Evolutionary conservation across 92 coral and sea anemone genomes (phyloP).

Genomic region (Nematostella vectensis): DNA sequence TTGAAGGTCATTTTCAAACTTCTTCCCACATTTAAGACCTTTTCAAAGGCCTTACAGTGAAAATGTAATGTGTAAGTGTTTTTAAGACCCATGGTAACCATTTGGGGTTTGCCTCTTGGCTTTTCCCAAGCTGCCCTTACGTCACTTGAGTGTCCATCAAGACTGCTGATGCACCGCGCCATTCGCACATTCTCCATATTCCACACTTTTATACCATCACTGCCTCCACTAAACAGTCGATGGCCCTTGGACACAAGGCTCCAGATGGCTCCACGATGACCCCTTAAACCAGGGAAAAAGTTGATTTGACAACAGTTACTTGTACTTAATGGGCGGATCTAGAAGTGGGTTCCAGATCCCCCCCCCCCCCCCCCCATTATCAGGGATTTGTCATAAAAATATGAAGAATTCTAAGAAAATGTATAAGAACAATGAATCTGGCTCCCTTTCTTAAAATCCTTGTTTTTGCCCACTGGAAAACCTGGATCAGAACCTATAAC

Average conservation of each 20-base stretch:
- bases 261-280: constrained; percentile 83
- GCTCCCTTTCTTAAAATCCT: too few species aligned
- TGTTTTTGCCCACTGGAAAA: too few species aligned
- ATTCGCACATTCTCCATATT: constrained; percentile 93
- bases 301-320: background rate
- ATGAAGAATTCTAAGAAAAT: too few species aligned
- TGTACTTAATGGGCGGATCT: background rate
- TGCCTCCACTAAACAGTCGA: constrained; percentile 90
- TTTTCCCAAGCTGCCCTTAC: constrained; percentile 29
- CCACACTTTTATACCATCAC: constrained; percentile 90
- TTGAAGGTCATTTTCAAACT: too few species aligned
- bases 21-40: too few species aligned
- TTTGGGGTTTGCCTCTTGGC: background rate
- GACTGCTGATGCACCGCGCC: constrained; percentile 82
- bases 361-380: too few species aligned
- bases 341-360: background rate
- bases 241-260: constrained; percentile 85
- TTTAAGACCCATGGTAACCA: too few species aligned
- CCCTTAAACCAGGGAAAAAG: constrained; percentile 37
- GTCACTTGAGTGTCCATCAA: constrained; percentile 87
- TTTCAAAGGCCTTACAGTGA: too few species aligned
- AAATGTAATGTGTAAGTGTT: too few species aligned
- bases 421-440: too few species aligned
- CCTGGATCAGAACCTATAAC: too few species aligned
- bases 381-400: background rate